Evolutionary conservation across 2,797 vertebrate species (phyloP), one percentile per base, ranked within the genome.

Genomic region (Semotilus atromaculatus): DNA sequence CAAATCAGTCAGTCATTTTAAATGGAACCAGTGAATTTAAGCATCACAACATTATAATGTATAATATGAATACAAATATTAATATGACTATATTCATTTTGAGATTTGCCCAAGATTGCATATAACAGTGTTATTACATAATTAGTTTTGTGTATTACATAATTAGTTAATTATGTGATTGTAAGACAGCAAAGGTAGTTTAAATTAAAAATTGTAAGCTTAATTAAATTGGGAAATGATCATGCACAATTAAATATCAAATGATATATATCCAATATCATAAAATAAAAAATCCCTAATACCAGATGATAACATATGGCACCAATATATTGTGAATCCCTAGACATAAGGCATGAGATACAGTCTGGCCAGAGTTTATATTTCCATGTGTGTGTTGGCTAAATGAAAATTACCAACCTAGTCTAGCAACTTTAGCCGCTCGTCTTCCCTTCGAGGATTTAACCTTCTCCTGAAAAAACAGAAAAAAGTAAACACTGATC

Each of bases 351-450:
- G 11, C n/a, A 36, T 66, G 29, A 23, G 9, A 31, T 21, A 29
- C 31, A 18, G 31, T 81, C 45, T 29, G 29, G 31, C 7, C 7
- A n/a, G 6, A 21, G 64, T n/a, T 38, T 55, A 7, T 51, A 21
- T 51, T 81, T 16, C 19, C 21, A 11, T 72, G 51, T 8, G 29
- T n/a, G 48, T 51, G 48, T 51, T 19, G 9, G 7, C 26, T 78
- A 18, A 31, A 40, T 29, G 2, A 40, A 86, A 4, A 67, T 7
- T 62, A 84, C 83, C 40, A 95, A 97, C 97, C 96, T 87, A 96
- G 92, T 92, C 96, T 97, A 87, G 96, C 93, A 85, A 96, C 92
- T 94, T 97, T 97, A 89, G 95, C 92, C 89, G 94, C 96, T 94
- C 95, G 95, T 90, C 96, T 95, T 86, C 96, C 96, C 94, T 96